phyloP scores from a whole-genome alignment of 2,888 invertebrate genomes.

The Allolobophora icterica region DNA sequence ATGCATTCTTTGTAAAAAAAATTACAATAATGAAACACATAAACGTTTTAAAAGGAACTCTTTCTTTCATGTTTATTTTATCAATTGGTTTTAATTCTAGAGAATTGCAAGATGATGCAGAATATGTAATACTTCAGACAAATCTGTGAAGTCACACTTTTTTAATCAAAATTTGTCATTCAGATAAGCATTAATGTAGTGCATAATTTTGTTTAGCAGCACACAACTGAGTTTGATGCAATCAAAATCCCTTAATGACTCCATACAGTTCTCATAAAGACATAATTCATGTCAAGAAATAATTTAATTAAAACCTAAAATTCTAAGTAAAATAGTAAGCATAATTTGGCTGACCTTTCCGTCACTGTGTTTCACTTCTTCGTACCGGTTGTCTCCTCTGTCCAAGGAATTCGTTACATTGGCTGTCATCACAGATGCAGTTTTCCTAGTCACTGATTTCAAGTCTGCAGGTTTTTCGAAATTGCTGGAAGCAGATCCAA shows the following conservation, averaged over 20 bases:
- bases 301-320: not conserved
- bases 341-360: conserved; percentile 55
- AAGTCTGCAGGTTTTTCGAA: not conserved
- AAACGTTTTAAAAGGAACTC: not conserved
- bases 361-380: conserved; percentile 59
- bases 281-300: not conserved
- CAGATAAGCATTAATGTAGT: not conserved
- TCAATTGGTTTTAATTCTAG: not conserved
- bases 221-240: not conserved
- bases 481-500: not conserved
- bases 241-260: not conserved
- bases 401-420: conserved; percentile 50
- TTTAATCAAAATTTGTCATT: not conserved
- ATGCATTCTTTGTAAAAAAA: not conserved
- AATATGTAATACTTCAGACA: not conserved
- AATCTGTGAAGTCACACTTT: not conserved
- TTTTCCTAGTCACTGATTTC: conserved; percentile 38
- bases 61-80: not conserved
- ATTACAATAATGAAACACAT: no score
- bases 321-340: not conserved
- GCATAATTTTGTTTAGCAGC: not conserved
- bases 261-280: not conserved
- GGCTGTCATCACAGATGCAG: conserved; percentile 29
- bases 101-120: not conserved
- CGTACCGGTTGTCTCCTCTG: conserved; percentile 58